These are phyloP conservation scores for Epizoanthus fatuus DNA, from an alignment of 92 coral and sea anemone genomes.

Conservation along the genomic window DNA sequence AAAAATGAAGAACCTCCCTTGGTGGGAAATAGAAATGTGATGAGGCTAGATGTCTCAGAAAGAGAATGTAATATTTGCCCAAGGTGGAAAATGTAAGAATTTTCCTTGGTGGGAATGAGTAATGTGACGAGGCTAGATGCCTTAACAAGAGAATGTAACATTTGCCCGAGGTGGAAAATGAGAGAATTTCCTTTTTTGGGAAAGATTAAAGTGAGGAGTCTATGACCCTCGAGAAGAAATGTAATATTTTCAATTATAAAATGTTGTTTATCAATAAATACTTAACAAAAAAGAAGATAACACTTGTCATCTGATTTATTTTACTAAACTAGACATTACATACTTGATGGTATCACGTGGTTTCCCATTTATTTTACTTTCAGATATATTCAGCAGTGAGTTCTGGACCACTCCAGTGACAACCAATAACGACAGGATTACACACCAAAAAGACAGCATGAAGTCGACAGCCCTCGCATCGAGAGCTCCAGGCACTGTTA, in stretches of 20 bases:
- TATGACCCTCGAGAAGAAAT: too few relatives aligned
- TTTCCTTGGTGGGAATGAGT: too few relatives aligned
- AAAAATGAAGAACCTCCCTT: background rate
- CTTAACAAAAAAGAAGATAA: too few relatives aligned
- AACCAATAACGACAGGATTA: background rate
- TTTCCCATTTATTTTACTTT: background rate
- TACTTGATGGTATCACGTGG: background rate
- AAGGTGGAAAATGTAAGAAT: background rate
- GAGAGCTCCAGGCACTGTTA: slow-evolving; percentile 53
- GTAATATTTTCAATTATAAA: too few relatives aligned
- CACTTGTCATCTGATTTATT: too few relatives aligned
- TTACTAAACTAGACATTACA: background rate
- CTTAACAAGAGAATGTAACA: too few relatives aligned
- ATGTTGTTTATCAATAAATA: too few relatives aligned
- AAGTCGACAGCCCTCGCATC: slow-evolving; percentile 36
- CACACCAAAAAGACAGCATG: slow-evolving; percentile 19
- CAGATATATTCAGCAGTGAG: background rate
- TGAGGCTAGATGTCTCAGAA: background rate
- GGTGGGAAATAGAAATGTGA: background rate
- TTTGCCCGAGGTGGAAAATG: too few relatives aligned
- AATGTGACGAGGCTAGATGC: too few relatives aligned
- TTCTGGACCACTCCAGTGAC: slow-evolving; percentile 7
- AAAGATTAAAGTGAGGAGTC: too few relatives aligned
- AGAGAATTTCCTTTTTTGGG: too few relatives aligned
- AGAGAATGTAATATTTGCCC: background rate